Evolutionary conservation across 2,113 vertebrate genomes (phyloP), one percentile per base, ranked within the genome.

Genomic region (Tonatia bakeri): DNA sequence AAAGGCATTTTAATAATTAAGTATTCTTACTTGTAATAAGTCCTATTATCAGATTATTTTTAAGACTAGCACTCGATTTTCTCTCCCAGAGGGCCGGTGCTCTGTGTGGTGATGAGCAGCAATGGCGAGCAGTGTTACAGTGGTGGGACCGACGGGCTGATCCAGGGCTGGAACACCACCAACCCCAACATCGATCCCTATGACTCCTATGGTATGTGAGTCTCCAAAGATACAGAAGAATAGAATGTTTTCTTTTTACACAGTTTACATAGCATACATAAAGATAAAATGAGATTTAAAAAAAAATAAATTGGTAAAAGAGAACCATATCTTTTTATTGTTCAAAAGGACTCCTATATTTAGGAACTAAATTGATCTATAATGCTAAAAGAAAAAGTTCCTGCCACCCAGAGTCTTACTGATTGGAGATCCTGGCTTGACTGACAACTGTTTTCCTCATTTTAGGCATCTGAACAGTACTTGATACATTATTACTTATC

Each of bases 71-170:
- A 87, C 13, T 85, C 85, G 28, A 0, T 92, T 94, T 52, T 38
- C 86, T 84, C n/a, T 97, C 96, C 26, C 94, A 99, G 99, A 98
- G 99, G 99, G 8, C 99, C 99, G 13, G 99, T 99, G 56, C 98
- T 99, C 40, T 99, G 99, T 95, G 99, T 99, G 95, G 99, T 99
- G n/a, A 99, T 99, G 99, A 99, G 99, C 98, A 99, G 98, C 82
- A 99, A 97, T 28, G 99, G 99, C 16, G 99, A 99, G 7, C 99
- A 99, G 98, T 99, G 99, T 98, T 99, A 99, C 96, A 99, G 99
- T 31, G 99, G 99, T 2, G 99, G 99, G 13, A 98, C 99, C 0
- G 99, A 99, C 20, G 99, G 99, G 26, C 98, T 99, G 86, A 99
- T 99, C 95, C 99, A 99, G 98, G 99, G 99, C 98, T 99, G 99